phyloP scores from a whole-genome alignment of 2,888 invertebrate genomes.

The Callosobruchus maculatus region DNA sequence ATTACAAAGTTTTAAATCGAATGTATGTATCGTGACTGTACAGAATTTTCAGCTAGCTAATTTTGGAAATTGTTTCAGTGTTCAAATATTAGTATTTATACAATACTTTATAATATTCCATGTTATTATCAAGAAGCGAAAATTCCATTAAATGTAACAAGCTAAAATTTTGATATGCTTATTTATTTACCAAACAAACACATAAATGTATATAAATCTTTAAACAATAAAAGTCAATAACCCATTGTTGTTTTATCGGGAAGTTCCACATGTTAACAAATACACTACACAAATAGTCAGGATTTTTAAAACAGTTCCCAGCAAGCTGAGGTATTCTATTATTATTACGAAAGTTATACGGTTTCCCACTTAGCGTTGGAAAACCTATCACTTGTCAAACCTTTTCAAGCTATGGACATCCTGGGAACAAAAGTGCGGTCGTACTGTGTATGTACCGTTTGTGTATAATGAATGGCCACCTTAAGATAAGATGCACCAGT shows the following conservation, averaged over 20 bases:
- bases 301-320: slow-evolving; percentile 6
- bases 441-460: too few species aligned
- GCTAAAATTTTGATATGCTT: slow-evolving; percentile 12
- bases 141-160: not conserved
- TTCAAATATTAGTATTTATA: not conserved
- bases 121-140: not conserved
- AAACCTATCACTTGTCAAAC: too few species aligned
- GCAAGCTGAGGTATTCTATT: slow-evolving; percentile 3
- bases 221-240: slow-evolving; percentile 33
- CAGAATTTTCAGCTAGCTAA: not conserved
- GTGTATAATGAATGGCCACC: too few species aligned
- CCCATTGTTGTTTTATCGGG: slow-evolving; percentile 27
- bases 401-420: too few species aligned
- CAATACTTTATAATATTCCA: not conserved
- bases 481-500: too few species aligned
- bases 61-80: not conserved
- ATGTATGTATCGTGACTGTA: too few species aligned
- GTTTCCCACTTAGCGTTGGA: too few species aligned
- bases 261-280: slow-evolving; percentile 18
- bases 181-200: slow-evolving; percentile 22
- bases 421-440: too few species aligned
- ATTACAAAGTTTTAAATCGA: too few species aligned
- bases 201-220: slow-evolving; percentile 16
- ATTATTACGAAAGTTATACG: too few species aligned
- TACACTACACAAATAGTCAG: slow-evolving; percentile 11